Percentiles rank a stretch among this genome's conserved stretches.
phyloP scores from a whole-genome alignment of 2,888 invertebrate species.

The Stenodema calcarata region DNA sequence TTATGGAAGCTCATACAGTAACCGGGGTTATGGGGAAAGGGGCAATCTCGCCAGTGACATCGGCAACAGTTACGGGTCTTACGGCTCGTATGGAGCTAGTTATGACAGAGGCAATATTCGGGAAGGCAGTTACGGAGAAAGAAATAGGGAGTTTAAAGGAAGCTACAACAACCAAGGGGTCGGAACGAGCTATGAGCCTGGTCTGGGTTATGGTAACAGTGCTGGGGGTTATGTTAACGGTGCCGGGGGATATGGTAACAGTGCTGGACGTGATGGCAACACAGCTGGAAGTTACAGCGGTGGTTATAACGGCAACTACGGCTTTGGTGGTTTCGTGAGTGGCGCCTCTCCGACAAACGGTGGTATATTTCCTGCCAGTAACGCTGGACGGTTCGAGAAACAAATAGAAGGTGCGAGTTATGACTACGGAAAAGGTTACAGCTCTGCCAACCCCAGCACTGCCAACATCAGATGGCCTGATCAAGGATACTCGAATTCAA shows the following conservation, averaged over 20 bases:
- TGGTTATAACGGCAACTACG: not conserved
- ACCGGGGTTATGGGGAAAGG: not conserved
- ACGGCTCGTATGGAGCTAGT: slow-evolving; percentile 10
- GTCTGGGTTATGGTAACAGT: not conserved
- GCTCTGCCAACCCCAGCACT: no score
- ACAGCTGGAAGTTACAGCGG: not conserved
- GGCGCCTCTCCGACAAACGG: not conserved
- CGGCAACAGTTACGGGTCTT: not conserved
- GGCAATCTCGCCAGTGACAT: not conserved
- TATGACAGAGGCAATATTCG: not conserved
- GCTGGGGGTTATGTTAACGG: not conserved
- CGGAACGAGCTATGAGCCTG: not conserved
- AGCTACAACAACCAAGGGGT: not conserved
- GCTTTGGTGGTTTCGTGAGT: not conserved
- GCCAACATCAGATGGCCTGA: not conserved
- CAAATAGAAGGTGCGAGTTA: not conserved
- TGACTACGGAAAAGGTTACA: not conserved
- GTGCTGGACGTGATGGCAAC: not conserved
- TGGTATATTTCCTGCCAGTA: not conserved
- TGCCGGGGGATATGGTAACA: not conserved
- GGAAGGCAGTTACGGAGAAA: not conserved
- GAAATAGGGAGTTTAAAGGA: not conserved
- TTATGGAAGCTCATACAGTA: not conserved
- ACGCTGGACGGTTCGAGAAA: not conserved
- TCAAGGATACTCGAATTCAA: not conserved